phyloP scores from a whole-genome alignment of 64 coral and sea anemone genomes.

The Pocillopora verrucosa region DNA sequence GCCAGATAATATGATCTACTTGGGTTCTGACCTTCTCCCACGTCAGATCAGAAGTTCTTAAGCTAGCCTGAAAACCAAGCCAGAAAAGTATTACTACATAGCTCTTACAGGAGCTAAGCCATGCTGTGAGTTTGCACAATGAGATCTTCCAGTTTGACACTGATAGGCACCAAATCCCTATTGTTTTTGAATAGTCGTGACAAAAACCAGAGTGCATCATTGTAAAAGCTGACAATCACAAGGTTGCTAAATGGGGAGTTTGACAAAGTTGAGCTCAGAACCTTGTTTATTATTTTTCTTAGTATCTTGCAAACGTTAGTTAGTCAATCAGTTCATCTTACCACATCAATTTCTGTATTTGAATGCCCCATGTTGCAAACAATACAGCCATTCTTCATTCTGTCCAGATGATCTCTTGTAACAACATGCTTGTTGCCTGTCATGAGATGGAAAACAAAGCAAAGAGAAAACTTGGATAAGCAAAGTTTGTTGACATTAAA shows the following conservation, averaged over 20 bases:
- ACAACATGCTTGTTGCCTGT: constrained; percentile 99
- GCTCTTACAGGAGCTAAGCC: no score
- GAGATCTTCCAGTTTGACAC: no score
- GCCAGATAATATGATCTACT: constrained; percentile 99
- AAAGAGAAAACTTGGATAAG: background rate
- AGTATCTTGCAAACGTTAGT: no score
- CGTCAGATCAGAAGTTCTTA: constrained; percentile 94
- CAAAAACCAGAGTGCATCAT: no score
- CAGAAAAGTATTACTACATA: background rate
- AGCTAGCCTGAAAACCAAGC: constrained; percentile 64
- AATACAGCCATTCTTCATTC: constrained; percentile 99
- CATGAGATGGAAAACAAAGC: background rate
- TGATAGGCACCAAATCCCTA: no score
- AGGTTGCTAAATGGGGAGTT: no score
- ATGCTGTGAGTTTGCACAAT: no score
- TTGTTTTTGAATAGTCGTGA: no score
- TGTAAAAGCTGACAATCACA: no score
- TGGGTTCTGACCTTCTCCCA: constrained; percentile 99
- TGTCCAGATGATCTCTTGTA: constrained; percentile 96
- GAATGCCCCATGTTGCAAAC: constrained; percentile 99
- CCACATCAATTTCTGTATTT: constrained; percentile 99
- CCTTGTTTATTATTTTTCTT: no score
- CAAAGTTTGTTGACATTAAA: background rate
- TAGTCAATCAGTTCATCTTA: constrained; percentile 25
- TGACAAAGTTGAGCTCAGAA: no score